Conservation (phyloP, 2,888 invertebrate species). For the Apamea monoglypha region DNA sequence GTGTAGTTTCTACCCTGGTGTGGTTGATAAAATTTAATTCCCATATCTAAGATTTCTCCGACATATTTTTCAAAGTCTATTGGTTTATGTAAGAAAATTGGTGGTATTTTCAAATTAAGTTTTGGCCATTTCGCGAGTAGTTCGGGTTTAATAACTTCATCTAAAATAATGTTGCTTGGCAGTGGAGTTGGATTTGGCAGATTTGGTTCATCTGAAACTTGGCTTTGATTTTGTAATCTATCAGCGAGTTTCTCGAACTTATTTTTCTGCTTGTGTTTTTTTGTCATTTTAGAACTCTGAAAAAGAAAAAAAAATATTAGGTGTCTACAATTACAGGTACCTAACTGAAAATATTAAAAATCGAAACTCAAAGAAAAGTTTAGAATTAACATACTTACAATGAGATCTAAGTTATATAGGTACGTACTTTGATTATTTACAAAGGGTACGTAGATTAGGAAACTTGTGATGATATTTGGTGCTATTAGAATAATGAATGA, state of each 20-base stretch:
- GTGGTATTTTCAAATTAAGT: conserved; percentile 72
- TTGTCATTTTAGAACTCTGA: conserved; percentile 63
- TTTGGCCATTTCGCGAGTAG: conserved; percentile 73
- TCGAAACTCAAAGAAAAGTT: background rate
- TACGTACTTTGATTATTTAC: background rate
- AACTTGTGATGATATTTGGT: background rate
- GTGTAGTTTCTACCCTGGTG: conserved; percentile 65
- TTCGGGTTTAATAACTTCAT: conserved; percentile 53
- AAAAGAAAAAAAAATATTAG: background rate
- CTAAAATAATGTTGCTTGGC: conserved; percentile 58
- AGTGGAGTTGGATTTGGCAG: conserved; percentile 1
- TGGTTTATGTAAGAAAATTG: conserved; percentile 78
- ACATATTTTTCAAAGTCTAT: conserved; percentile 66
- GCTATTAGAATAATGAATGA: background rate
- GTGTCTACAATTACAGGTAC: no score
- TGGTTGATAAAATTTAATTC: conserved; percentile 74
- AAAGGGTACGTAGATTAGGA: no score
- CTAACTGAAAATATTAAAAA: background rate
- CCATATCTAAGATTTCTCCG: conserved; percentile 67
- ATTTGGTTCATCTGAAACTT: conserved; percentile 48
- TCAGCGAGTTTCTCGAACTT: conserved; percentile 59
- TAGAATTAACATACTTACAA: no score
- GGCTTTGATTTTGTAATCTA: conserved; percentile 60
- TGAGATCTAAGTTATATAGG: background rate
- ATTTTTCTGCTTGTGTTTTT: conserved; percentile 57